Conservation (phyloP, 2,113 vertebrate genomes). For the Calidris pugnax region DNA sequence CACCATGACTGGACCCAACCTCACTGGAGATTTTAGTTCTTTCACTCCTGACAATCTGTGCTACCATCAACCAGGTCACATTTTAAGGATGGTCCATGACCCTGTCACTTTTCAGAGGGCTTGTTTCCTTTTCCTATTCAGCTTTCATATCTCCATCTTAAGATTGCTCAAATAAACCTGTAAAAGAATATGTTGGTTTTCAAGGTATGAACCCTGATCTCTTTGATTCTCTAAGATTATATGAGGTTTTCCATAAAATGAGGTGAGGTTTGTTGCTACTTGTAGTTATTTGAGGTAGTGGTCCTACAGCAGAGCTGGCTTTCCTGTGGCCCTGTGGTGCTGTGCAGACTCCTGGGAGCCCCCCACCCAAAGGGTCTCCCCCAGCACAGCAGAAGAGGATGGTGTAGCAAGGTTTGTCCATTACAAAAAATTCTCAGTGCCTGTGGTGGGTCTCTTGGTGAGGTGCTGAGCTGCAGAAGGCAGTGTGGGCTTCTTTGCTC, state of each 20-base stretch:
- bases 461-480: neutral
- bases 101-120: neutral
- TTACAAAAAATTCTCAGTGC: neutral
- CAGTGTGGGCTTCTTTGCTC: neutral
- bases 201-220: neutral
- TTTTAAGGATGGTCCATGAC: neutral
- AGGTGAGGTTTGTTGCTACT: neutral
- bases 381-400: neutral
- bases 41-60: neutral
- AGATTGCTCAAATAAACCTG: neutral
- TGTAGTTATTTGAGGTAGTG: neutral
- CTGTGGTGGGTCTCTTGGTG: neutral
- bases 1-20: neutral
- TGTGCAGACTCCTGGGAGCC: neutral
- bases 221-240: neutral
- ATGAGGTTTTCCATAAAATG: neutral
- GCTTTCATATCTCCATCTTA: neutral
- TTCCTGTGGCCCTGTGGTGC: neutral
- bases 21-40: neutral
- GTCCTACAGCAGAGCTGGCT: neutral
- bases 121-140: neutral
- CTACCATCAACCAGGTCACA: neutral
- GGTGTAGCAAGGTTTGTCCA: neutral
- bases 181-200: neutral
- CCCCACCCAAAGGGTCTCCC: neutral